These are phyloP conservation scores for Echeneis naucrates DNA, from an alignment of 2,797 vertebrate genomes.

Conservation along the genomic window DNA sequence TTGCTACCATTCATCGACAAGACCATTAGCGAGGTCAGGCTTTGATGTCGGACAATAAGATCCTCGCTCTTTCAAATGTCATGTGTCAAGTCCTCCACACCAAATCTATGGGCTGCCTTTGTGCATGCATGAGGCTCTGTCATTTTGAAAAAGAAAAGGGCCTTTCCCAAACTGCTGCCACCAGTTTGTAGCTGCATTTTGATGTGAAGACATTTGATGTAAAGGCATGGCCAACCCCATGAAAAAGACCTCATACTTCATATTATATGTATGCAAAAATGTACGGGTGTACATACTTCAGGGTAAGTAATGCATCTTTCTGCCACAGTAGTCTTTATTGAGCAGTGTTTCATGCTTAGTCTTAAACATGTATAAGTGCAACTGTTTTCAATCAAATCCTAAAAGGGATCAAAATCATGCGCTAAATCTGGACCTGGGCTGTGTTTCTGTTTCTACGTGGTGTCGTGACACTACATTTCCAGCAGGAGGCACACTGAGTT, in stretches of 20 bases:
- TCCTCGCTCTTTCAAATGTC: neutral
- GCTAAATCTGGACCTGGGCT: neutral
- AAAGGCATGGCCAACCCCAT: neutral
- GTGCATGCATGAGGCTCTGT: neutral
- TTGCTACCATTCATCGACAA: slow-evolving; percentile 15
- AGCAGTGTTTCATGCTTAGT: neutral
- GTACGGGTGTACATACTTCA: neutral
- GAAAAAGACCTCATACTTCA: slow-evolving; percentile 1
- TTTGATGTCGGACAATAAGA: neutral
- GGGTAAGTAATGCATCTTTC: neutral
- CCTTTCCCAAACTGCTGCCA: neutral
- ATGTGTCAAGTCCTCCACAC: slow-evolving; percentile 1
- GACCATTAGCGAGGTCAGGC: slow-evolving; percentile 10
- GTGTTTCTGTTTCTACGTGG: slow-evolving; percentile 3
- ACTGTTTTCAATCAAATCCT: neutral
- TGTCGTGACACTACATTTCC: slow-evolving; percentile 60
- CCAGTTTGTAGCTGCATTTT: neutral
- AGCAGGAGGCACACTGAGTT: slow-evolving; percentile 74
- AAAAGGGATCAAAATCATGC: neutral
- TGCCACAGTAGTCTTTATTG: neutral
- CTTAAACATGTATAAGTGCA: slow-evolving; percentile 3
- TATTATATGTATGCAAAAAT: neutral
- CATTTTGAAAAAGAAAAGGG: neutral
- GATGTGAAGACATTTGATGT: slow-evolving; percentile 1
- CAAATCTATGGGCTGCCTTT: neutral